Base-by-base conservation (phyloP, 2,888 invertebrate species). In the Synergus japonicus region DNA sequence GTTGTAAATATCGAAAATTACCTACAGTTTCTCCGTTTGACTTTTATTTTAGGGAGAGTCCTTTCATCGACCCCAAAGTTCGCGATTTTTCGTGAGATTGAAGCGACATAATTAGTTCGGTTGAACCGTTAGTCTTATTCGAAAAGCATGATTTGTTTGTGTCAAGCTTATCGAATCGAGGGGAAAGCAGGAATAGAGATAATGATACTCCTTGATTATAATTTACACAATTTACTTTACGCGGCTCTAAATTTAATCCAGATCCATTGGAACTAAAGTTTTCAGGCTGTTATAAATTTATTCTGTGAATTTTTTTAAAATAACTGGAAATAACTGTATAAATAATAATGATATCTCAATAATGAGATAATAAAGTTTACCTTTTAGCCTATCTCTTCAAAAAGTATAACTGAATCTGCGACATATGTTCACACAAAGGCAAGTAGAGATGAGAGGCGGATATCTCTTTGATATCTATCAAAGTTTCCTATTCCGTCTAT, bases 1-100 rank as follows among this genome's bases (percentile, higher is more conserved):
- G 64, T 64, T 81, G 82, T 84, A 86, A 84, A 86, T 87, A 86
- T 86, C 82, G 85, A 85, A 83, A 87, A 87, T 88, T 87, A 86
- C 86, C 83, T 54, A 54, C 49, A 54, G 49, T 54, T 77, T 81
- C 60, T 77, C 60, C 76, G 76, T 54, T 22, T n/a, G 49, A 60
- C 67, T 54, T 15, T 22, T 22, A 60, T 49, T 54, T 15, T 22
- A 54, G 18, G 46, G 13, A 18, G 66, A 43, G 29, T 13, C 49
- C 15, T 54, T 54, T 15, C 5, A 5, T 15, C 49, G 12, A 15
- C 49, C 49, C 15, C 49, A 54, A 54, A 15, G 13, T 54, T 13
- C 49, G 12, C 49, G 49, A 54, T 54, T 54, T 54, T 54, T 13
- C 49, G 13, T 15, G 49, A 54, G 49, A 54, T 54, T 15, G 49